Base-by-base conservation (phyloP, 2,888 invertebrate species). In the Hyposoter didymator region DNA sequence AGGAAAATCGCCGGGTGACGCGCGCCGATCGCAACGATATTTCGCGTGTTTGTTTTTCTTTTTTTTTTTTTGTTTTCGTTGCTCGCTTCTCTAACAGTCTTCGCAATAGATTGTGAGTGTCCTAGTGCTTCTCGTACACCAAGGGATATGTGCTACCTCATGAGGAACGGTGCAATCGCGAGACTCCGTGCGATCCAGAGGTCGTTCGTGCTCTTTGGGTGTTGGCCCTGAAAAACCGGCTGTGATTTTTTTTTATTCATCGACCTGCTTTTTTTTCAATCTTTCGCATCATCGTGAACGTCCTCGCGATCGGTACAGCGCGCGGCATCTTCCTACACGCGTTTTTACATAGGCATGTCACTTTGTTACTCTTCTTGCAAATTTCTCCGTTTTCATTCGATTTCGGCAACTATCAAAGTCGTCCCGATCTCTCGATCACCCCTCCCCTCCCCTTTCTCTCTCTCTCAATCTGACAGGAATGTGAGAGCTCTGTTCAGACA, bases 171-270 rank as follows among this genome's bases (percentile, higher is more conserved):
- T 78, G 84, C 67, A 47, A 69, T 73, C 35, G 49, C 75, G 74
- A 69, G 55, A 62, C 64, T 45, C 47, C 75, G 64, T 74, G 64
- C 55, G 76, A 85, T 85, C 73, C 85, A 86, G 85, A 86, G 81
- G 84, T 86, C 81, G 83, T 84, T 84, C 74, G 52, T 78, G 69
- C 80, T 47, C 69, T 78, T 86, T 86, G 85, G 85, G 85, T 86
- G 85, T 86, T 86, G 85, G 85, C 85, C 85, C 83, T 86, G 84
- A 86, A 84, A 73, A 86, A 86, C 85, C 85, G 84, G 85, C 84
- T 80, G 82, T 64, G 78, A 64, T 72, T 73, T 73, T 59, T 79
- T 39, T 72, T 43, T n/a, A 19, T 28, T 52, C 28, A 3, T 28
- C 59, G 28, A 28, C 28, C 28, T 22, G 28, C 47, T 59, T 64